phyloP scores from a whole-genome alignment of 2,888 invertebrate genomes.

The Pogonocherus hispidulus region DNA sequence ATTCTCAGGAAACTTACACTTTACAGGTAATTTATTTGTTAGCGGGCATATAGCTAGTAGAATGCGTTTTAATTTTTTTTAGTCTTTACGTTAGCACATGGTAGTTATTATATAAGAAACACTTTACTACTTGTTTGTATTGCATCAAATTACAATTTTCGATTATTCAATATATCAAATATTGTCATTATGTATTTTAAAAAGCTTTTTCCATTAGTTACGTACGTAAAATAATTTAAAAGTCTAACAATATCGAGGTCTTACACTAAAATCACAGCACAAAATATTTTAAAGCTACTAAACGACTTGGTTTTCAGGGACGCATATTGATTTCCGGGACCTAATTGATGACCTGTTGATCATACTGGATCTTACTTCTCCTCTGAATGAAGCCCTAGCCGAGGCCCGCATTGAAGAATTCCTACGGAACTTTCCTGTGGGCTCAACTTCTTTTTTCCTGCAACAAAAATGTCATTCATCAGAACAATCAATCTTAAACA shows the following conservation, averaged over 20 bases:
- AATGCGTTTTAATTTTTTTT: no score
- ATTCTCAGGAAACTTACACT: no score
- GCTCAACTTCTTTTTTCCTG: slow-evolving; percentile 52
- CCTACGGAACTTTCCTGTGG: slow-evolving; percentile 53
- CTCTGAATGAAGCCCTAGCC: slow-evolving; percentile 75
- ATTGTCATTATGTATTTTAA: no score
- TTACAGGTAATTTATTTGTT: no score
- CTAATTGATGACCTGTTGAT: slow-evolving; percentile 71
- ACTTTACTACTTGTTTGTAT: no score
- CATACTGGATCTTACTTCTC: slow-evolving; percentile 76
- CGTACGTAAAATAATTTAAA: no score
- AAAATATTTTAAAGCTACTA: slow-evolving; percentile 28
- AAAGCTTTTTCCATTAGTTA: no score
- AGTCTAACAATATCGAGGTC: slow-evolving; percentile 1
- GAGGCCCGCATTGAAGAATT: slow-evolving; percentile 68
- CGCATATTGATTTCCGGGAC: slow-evolving; percentile 67
- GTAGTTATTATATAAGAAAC: no score
- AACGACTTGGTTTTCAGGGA: slow-evolving; percentile 57
- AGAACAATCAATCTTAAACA: not conserved
- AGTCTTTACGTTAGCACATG: no score
- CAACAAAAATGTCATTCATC: slow-evolving; percentile 41
- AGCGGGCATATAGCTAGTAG: no score
- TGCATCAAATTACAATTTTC: no score
- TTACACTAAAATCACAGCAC: slow-evolving; percentile 34
- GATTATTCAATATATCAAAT: no score